Percentiles rank a stretch among this genome's conserved stretches.
Conservation (phyloP, 2,888 invertebrate species). For the Agapostemon virescens region DNA sequence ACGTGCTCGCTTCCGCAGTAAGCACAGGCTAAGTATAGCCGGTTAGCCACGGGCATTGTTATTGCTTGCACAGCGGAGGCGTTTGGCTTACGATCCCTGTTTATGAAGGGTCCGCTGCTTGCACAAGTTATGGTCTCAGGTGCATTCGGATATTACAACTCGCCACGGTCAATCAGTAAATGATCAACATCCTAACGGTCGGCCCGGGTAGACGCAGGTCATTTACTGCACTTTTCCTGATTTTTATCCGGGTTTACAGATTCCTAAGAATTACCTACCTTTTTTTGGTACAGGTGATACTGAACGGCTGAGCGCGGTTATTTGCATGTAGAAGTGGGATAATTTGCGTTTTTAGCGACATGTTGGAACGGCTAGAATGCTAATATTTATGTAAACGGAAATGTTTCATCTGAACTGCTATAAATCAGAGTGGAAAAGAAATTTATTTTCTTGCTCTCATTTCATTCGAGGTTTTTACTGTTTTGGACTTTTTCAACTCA, state of each 20-base stretch:
- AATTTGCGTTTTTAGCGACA: background rate
- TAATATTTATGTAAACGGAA: background rate
- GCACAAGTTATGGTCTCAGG: slow-evolving; percentile 75
- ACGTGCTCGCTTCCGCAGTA: slow-evolving; percentile 65
- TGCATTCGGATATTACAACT: slow-evolving; percentile 73
- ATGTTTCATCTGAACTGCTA: background rate
- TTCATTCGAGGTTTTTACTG: no score
- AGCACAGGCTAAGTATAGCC: slow-evolving; percentile 73
- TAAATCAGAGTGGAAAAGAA: background rate
- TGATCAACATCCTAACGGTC: slow-evolving; percentile 49
- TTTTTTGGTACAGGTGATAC: background rate
- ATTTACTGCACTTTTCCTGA: slow-evolving; percentile 15
- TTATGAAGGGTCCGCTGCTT: slow-evolving; percentile 73
- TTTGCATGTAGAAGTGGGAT: background rate
- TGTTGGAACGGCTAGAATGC: background rate
- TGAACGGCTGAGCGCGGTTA: background rate
- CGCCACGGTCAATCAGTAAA: slow-evolving; percentile 66
- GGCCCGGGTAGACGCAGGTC: slow-evolving; percentile 11
- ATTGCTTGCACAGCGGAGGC: slow-evolving; percentile 74
- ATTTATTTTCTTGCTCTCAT: no score
- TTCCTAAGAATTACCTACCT: background rate
- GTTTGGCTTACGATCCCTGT: slow-evolving; percentile 72
- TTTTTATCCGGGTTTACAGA: background rate
- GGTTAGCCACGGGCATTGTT: slow-evolving; percentile 75
- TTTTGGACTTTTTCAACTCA: no score